A percentile compares a stretch with the other conserved stretches of the same genome.
Evolutionary conservation across 2,797 vertebrate genomes (phyloP).

Genomic region (Enteromius viviparus): DNA sequence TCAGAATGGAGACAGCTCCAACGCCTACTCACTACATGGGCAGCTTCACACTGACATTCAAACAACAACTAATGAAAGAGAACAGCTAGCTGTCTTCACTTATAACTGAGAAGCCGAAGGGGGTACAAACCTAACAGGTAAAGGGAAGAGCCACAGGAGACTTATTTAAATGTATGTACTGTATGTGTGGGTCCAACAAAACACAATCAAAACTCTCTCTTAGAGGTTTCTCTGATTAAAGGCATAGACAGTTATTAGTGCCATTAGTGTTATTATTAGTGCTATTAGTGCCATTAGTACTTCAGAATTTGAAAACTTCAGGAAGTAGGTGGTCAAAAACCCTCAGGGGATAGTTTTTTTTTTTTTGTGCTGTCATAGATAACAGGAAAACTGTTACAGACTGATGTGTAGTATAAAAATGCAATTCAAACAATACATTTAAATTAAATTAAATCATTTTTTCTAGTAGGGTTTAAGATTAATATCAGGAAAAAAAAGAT

Average conservation of each 20-base stretch:
- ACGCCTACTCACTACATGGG: conserved; percentile 31
- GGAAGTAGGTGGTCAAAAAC: background rate
- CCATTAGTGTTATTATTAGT: background rate
- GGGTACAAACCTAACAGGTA: conserved; percentile 10
- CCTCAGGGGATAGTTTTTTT: background rate
- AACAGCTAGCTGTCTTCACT: conserved; percentile 11
- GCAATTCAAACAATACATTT: background rate
- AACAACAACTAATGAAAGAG: conserved; percentile 40
- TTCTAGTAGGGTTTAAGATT: background rate
- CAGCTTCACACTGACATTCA: conserved; percentile 22
- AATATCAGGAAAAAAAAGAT: background rate
- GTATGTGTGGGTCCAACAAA: background rate
- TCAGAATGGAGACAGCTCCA: conserved; percentile 33
- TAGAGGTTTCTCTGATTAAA: conserved; percentile 2
- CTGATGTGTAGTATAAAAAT: background rate
- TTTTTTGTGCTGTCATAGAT: background rate
- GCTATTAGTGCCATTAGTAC: background rate
- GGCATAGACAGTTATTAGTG: background rate
- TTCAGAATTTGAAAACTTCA: background rate
- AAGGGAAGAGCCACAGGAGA: background rate
- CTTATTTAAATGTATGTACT: background rate
- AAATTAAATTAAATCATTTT: background rate
- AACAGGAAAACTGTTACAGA: background rate
- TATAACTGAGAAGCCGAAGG: conserved; percentile 13
- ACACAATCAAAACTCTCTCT: conserved; percentile 33